A percentile compares a stretch with the other conserved stretches of the same genome.
phyloP scores from a whole-genome alignment of 2,797 vertebrate genomes.

The Antennarius maculatus region DNA sequence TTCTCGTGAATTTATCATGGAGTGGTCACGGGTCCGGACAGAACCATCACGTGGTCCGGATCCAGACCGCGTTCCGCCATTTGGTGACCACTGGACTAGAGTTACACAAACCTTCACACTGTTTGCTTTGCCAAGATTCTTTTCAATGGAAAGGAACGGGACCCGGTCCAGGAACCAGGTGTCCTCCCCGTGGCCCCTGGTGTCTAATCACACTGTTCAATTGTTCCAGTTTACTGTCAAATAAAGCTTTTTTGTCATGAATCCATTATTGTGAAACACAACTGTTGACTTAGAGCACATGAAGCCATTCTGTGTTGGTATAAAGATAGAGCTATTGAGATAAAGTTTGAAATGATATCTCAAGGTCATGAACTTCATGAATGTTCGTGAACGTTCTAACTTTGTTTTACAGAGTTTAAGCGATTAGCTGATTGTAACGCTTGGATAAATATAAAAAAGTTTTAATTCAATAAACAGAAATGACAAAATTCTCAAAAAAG shows the following conservation, averaged over 20 bases:
- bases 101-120: neutral
- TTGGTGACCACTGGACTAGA: no score
- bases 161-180: neutral
- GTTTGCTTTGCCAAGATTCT: no score
- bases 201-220: constrained; percentile 27
- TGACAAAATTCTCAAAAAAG: neutral
- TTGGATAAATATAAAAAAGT: no score
- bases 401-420: neutral
- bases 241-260: constrained; percentile 27
- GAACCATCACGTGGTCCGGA: no score
- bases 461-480: neutral
- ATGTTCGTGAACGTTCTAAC: neutral
- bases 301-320: neutral
- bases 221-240: neutral
- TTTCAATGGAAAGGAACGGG: no score
- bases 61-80: no score
- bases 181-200: constrained; percentile 37
- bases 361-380: constrained; percentile 43
- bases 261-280: constrained; percentile 25
- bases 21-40: no score
- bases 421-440: no score
- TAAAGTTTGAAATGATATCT: constrained; percentile 13
- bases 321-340: constrained; percentile 3
- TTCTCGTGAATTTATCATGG: no score
- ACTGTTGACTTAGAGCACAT: no score